Base-by-base conservation (phyloP, 2,888 invertebrate genomes). In the Prionchulus punctatus region DNA sequence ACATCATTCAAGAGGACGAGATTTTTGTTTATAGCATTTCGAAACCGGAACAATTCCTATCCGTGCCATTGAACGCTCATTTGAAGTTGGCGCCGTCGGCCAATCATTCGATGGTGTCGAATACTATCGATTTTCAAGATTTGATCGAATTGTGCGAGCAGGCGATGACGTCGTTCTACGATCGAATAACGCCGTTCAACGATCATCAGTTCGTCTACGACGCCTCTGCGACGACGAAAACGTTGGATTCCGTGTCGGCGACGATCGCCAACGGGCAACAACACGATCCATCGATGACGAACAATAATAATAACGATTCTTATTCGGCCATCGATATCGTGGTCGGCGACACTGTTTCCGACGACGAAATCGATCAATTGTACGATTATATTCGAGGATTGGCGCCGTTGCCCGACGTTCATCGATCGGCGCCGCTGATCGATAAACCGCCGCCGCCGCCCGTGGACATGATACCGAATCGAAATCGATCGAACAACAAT, bases 291-390 rank as follows among this genome's bases (percentile, higher is more conserved):
- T 36, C 12, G 12, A 36, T 12, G 7, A 7, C 15, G n/a, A 45
- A 45, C 23, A n/a, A 12, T 7, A 45, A 45, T 45, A n/a, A 7
- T 7, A 23, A 23, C 12, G 47, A 23, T 23, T 36, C 36, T 36
- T 36, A 12, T 36, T 36, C 36, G 7, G 7, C 36, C 7, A 36
- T 36, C 7, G 36, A 36, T 12, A 36, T 36, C 36, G 36, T 12
- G 12, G 30, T 4, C 18, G 30, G 21, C 31, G 36, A 23, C 25
- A 26, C 43, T n/a, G 43, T 27, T 30, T 26, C 12, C 26, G 89
- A 91, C 73, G 88, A 90, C 65, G 90, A 92, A 74, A 89, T 92
- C 64, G 91, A 92, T 77, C 88, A 91, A 74, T 88, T 92, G 62
- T 92, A 92, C 71, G 89, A 90, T 71, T 92, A 91, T 72, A 89